phyloP scores from a whole-genome alignment of 2,797 vertebrate species.

The Cyprinella venusta region DNA sequence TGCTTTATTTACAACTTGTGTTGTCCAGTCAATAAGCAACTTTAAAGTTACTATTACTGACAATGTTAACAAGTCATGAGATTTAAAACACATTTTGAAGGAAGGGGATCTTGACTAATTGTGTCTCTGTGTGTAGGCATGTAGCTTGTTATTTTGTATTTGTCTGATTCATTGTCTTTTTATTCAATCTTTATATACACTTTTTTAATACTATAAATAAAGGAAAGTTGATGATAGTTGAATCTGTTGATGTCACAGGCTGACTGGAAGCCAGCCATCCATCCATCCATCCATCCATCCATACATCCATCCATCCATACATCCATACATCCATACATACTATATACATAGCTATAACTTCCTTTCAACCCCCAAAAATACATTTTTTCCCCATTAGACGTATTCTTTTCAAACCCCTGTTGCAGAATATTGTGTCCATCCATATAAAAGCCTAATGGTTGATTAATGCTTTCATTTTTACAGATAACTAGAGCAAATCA shows the following conservation, averaged over 20 bases:
- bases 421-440: neutral
- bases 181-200: too few relatives aligned
- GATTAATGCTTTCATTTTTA: neutral
- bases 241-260: neutral
- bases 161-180: too few relatives aligned
- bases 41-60: neutral
- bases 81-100: neutral
- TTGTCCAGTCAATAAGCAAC: neutral
- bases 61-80: neutral
- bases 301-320: too few relatives aligned
- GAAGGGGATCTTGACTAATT: too few relatives aligned
- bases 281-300: too few relatives aligned
- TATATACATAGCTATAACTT: neutral
- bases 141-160: too few relatives aligned
- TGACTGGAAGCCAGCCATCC: neutral
- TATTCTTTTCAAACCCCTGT: neutral
- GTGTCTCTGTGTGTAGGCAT: too few relatives aligned
- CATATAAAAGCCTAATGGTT: neutral
- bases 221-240: too few relatives aligned
- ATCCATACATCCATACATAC: too few relatives aligned
- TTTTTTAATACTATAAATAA: too few relatives aligned
- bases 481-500: neutral
- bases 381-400: neutral
- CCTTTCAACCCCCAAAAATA: neutral
- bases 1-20: neutral